phyloP scores from a whole-genome alignment of 2,888 invertebrate species.

The Plebejus anna region DNA sequence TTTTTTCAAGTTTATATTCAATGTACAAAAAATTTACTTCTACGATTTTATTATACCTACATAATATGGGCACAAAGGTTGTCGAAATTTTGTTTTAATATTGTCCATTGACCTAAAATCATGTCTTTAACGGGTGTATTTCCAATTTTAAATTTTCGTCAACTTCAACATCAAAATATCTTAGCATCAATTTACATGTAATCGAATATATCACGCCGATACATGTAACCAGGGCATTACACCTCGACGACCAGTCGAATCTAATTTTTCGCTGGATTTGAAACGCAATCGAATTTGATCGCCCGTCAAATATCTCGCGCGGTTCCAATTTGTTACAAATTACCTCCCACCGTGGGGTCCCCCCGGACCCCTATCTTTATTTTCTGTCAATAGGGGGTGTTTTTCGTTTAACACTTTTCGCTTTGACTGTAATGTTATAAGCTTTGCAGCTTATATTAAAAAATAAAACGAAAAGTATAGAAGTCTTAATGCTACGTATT shows the following conservation, averaged over 20 bases:
- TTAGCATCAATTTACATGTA: not conserved
- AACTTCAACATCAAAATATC: too few relatives aligned
- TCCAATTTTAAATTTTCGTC: too few relatives aligned
- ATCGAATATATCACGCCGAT: not conserved
- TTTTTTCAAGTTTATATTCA: too few relatives aligned
- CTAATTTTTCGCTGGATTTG: conserved; percentile 63
- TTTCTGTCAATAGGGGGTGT: conserved; percentile 18
- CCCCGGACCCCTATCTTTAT: conserved; percentile 18
- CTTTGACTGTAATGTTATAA: not conserved
- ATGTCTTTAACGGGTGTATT: too few relatives aligned
- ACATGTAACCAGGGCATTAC: conserved; percentile 26
- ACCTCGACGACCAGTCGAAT: conserved; percentile 48
- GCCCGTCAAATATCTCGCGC: conserved; percentile 65
- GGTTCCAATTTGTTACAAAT: conserved; percentile 64
- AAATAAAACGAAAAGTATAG: not conserved
- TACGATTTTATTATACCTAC: too few relatives aligned
- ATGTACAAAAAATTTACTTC: too few relatives aligned
- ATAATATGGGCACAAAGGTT: too few relatives aligned
- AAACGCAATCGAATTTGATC: conserved; percentile 60
- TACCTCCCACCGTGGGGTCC: conserved; percentile 37
- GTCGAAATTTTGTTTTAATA: too few relatives aligned
- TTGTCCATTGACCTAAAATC: too few relatives aligned
- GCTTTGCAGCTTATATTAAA: not conserved
- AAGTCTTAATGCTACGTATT: too few relatives aligned
- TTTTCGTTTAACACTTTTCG: not conserved